A percentile compares a stretch with the other conserved stretches of the same genome.
phyloP scores from a whole-genome alignment of 2,888 invertebrate species.

The Cataglyphis cursor region DNA sequence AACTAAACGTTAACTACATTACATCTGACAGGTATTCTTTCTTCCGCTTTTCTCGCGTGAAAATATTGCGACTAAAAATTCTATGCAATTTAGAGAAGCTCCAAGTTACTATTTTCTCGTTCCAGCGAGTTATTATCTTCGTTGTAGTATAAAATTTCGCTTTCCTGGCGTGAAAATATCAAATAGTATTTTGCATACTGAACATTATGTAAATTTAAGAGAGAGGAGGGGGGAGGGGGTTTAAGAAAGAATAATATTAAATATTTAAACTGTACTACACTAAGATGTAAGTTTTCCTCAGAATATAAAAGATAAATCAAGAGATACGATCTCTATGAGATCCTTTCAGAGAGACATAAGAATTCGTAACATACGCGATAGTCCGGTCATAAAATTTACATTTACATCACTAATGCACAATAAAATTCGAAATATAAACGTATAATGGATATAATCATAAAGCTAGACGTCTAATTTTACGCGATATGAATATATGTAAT shows the following conservation, averaged over 20 bases:
- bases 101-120: slow-evolving; percentile 44
- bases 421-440: neutral
- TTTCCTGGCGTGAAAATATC: slow-evolving; percentile 45
- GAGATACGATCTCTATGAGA: neutral
- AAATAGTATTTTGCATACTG: slow-evolving; percentile 49
- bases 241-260: slow-evolving; percentile 23
- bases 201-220: slow-evolving; percentile 44
- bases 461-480: slow-evolving; percentile 9
- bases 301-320: neutral
- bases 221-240: neutral
- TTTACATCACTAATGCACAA: neutral
- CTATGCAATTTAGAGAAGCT: slow-evolving; percentile 25
- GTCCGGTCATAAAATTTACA: neutral
- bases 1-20: slow-evolving; percentile 36
- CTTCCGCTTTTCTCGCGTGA: neutral
- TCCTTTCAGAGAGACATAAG: neutral
- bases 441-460: neutral
- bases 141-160: slow-evolving; percentile 52
- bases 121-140: slow-evolving; percentile 40
- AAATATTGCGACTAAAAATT: slow-evolving; percentile 34
- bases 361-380: neutral
- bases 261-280: slow-evolving; percentile 25
- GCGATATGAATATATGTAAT: neutral
- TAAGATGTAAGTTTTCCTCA: slow-evolving; percentile 31
- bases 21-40: slow-evolving; percentile 29